Conservation (phyloP, 1,140 invertebrate genomes). For the Calycopis cecrops region DNA sequence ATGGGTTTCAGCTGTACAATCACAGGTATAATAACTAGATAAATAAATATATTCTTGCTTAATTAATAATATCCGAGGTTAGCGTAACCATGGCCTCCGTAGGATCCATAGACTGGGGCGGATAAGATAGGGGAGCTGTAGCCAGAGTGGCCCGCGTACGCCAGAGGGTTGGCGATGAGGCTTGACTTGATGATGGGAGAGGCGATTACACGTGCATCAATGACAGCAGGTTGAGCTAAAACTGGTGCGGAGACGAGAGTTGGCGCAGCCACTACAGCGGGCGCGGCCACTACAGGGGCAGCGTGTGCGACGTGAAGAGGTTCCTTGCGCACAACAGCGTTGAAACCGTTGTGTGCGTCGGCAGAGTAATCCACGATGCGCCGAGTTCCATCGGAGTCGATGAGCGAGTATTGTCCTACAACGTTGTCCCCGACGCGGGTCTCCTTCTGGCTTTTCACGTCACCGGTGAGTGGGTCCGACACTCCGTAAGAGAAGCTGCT, state of each 20-base stretch:
- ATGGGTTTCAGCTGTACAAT: too few species aligned
- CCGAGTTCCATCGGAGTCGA: slow-evolving; percentile 67
- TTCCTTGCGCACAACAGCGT: slow-evolving; percentile 64
- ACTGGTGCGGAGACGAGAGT: too few species aligned
- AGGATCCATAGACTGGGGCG: too few species aligned
- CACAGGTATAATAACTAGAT: too few species aligned
- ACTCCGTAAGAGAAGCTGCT: slow-evolving; percentile 59
- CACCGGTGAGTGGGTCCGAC: slow-evolving; percentile 68
- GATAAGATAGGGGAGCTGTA: too few species aligned
- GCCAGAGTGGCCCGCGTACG: too few species aligned
- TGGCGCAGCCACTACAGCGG: background rate
- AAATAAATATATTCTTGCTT: too few species aligned
- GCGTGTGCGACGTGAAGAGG: slow-evolving; percentile 21
- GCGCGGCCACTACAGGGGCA: background rate
- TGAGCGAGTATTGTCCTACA: slow-evolving; percentile 66
- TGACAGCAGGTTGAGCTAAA: too few species aligned
- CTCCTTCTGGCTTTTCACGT: slow-evolving; percentile 70
- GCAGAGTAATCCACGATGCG: slow-evolving; percentile 67
- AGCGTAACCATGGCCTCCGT: too few species aligned
- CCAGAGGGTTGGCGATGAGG: too few species aligned
- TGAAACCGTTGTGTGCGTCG: slow-evolving; percentile 60
- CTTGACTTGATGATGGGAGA: too few species aligned
- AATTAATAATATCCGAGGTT: background rate
- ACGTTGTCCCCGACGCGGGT: slow-evolving; percentile 73
- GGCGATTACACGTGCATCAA: too few species aligned